phyloP scores from a whole-genome alignment of 2,113 vertebrate genomes.

The Recurvirostra avosetta region DNA sequence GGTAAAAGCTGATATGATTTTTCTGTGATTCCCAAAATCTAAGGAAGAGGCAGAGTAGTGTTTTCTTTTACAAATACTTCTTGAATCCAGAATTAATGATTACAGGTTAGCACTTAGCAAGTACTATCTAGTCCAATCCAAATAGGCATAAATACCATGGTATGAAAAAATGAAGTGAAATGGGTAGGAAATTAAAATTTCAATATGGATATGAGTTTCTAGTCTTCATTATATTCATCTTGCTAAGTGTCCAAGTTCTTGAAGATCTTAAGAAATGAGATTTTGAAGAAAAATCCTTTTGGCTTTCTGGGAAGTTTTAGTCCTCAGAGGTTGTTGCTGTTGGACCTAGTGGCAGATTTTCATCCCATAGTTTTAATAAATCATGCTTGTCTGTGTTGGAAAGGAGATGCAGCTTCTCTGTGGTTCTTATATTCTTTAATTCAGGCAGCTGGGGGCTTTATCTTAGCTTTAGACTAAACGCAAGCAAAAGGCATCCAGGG shows the following conservation, averaged over 20 bases:
- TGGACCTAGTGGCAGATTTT: neutral
- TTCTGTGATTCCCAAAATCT: neutral
- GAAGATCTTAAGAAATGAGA: neutral
- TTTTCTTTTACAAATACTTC: neutral
- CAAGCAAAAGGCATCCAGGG: neutral
- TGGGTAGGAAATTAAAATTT: neutral
- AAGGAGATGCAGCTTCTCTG: neutral
- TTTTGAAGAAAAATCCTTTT: slow-evolving; percentile 1
- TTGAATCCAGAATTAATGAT: neutral
- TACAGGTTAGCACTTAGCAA: neutral
- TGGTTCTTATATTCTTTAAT: neutral
- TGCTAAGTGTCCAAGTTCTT: neutral
- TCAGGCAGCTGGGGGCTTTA: neutral
- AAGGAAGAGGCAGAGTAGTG: neutral
- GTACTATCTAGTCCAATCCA: neutral
- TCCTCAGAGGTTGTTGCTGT: neutral
- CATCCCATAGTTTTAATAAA: neutral
- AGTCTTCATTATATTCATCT: neutral
- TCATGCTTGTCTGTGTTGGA: neutral
- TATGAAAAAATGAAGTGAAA: neutral
- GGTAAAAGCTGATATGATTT: neutral
- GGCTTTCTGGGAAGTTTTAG: neutral
- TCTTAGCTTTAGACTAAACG: neutral
- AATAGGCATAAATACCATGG: neutral
- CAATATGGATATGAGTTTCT: neutral